Evolutionary conservation across 2,888 invertebrate genomes (phyloP).

Genomic region (Liposcelis brunnea): DNA sequence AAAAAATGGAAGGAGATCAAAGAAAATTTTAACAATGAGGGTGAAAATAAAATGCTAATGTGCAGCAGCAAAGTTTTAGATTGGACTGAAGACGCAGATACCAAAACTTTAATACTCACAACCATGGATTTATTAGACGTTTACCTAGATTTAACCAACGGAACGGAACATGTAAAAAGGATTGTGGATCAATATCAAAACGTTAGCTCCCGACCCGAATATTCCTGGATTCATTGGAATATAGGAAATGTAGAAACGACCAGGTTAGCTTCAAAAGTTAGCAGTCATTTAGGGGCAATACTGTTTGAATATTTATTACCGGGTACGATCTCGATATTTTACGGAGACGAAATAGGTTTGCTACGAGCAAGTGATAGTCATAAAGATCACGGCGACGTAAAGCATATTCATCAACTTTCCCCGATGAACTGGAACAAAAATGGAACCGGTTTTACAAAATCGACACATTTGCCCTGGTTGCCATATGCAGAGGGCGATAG

Average conservation of each 20-base stretch:
- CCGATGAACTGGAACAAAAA: constrained; percentile 46
- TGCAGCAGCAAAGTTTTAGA: constrained; percentile 40
- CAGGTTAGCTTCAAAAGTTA: constrained; percentile 39
- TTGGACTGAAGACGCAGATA: constrained; percentile 25
- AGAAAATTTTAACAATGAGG: constrained; percentile 26
- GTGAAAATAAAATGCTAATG: constrained; percentile 44
- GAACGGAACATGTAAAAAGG: constrained; percentile 35
- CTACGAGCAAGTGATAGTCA: constrained; percentile 37
- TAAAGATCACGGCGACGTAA: constrained; percentile 27
- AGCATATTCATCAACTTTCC: constrained; percentile 45
- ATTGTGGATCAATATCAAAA: too few species aligned
- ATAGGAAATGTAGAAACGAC: constrained; percentile 44
- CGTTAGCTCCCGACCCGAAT: constrained; percentile 24
- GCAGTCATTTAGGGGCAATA: constrained; percentile 48
- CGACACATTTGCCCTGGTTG: constrained; percentile 44
- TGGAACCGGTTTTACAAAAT: constrained; percentile 25
- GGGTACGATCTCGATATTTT: constrained; percentile 73
- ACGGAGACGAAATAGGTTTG: constrained; percentile 78
- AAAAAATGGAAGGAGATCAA: constrained; percentile 47
- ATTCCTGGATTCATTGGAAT: constrained; percentile 69
- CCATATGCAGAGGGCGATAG: constrained; percentile 23
- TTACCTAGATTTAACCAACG: constrained; percentile 38
- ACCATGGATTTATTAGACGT: constrained; percentile 57
- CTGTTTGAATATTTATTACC: constrained; percentile 68
- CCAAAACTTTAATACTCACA: constrained; percentile 33